Base-by-base conservation (phyloP, 2,888 invertebrate genomes). In the Athetis lepigone region DNA sequence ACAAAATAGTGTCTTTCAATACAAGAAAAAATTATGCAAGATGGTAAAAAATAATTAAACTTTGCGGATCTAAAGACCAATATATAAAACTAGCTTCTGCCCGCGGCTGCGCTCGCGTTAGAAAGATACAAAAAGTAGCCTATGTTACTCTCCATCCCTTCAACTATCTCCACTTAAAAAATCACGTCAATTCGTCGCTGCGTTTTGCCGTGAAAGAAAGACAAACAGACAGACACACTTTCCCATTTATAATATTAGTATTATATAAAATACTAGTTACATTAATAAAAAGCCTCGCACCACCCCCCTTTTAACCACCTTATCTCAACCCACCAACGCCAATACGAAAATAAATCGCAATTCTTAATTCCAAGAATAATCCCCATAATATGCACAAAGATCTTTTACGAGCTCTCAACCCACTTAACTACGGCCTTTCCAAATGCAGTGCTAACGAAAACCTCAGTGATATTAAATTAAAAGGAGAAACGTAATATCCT, bases 401-500 rank as follows among this genome's bases (percentile, higher is more conserved):
- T 66, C 36, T 68, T 68, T 61, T 21, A 37, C 18, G 27, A 58
- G 49, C 33, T 39, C 56, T 75, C 56, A 71, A 63, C 58, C 51
- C 49, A 51, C 55, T 71, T 68, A 68, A 49, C 67, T 58, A 50
- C 47, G 40, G 33, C 43, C 27, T 25, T 57, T 52, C 18, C 18
- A 58, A 64, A 69, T 76, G 65, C 76, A 79, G 56, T 75, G 54
- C 37, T 23, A 46, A 40, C 43, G 37, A 46, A 56, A 61, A 63
- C 47, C 56, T 60, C 40, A 55, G 19, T 46, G 60, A 63, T 66
- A 76, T 70, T 72, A 74, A 80, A 66, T 77, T 77, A 59, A 73
- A 77, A 71, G 68, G 61, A 74, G 75, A 73, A 80, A 78, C 71
- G 79, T 77, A 79, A 80, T 77, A 81, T 70, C 75, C 71, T 58